Base-by-base conservation (phyloP, 2,888 invertebrate species). In the Bellardia bayeri region DNA sequence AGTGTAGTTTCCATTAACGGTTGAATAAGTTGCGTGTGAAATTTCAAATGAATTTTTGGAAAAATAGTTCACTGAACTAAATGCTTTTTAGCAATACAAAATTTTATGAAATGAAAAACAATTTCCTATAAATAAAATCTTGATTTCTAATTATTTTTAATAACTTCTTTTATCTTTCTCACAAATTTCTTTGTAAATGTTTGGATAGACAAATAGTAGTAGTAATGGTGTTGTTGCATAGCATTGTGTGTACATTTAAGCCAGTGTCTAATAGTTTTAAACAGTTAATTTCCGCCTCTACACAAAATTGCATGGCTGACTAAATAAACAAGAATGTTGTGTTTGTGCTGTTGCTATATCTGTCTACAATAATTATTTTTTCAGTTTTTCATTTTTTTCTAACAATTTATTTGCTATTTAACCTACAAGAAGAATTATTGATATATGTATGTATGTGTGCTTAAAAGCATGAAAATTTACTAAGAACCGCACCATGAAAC, bases 11-110 rank as follows among this genome's bases (percentile, higher is more conserved):
- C 71, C 75, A 64, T 82, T 85, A 74, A 78, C 78, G 82, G 76
- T 85, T 88, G 79, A 85, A 79, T 86, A 69, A 80, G 71, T 78
- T 86, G 61, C 64, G 86, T 86, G 84, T 84, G 79, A 89, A 86
- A 82, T 88, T 87, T 42, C 2, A 75, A 79, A 58, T 45, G 8
- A 72, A 42, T 16, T 63, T 74, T 66, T 49, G 9, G 1, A 30
- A 30, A 69, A 68, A 33, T 37, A 61, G 84, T 79, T 83, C 82
- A 71, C 16, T 83, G 86, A 86, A 86, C 86, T 69, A 42, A 54
- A 64, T 69, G 33, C 54, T 11, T 16, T 42, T 56, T 14, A 3
- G 30, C n/a, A 66, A 23, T 23, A 23, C 23, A 45, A 14, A n/a
- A 66, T 14, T 16, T 42, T 64, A 11, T 8, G 49, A 16, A 49